A percentile compares a stretch with the other conserved stretches of the same genome.
Evolutionary conservation across 2,888 invertebrate species (phyloP).

Genomic region (Serripes groenlandicus): DNA sequence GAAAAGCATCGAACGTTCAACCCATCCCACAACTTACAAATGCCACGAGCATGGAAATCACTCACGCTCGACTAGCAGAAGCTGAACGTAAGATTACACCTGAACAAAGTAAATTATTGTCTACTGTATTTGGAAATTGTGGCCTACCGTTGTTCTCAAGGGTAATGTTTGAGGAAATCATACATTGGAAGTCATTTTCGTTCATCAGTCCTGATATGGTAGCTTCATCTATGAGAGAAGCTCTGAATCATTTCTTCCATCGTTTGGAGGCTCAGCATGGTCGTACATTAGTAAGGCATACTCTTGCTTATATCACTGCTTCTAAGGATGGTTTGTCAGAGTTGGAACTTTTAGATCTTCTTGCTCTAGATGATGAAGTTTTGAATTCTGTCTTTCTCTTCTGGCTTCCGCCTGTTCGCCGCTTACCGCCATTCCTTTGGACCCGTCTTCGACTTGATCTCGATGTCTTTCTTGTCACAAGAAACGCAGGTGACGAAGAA

Average conservation of each 20-base stretch:
- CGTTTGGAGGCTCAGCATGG: constrained; percentile 78
- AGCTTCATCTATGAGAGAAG: constrained; percentile 73
- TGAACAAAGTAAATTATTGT: constrained; percentile 68
- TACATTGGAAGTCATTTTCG: constrained; percentile 78
- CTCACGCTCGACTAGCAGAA: constrained; percentile 70
- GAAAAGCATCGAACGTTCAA: constrained; percentile 59
- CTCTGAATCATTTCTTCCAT: constrained; percentile 78
- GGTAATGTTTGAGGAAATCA: constrained; percentile 76
- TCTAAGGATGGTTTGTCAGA: constrained; percentile 76
- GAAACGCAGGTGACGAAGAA: constrained; percentile 75
- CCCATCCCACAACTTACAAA: constrained; percentile 72
- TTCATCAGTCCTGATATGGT: constrained; percentile 60
- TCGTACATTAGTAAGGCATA: constrained; percentile 70
- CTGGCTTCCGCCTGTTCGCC: constrained; percentile 80
- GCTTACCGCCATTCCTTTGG: constrained; percentile 82
- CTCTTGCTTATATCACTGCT: constrained; percentile 79
- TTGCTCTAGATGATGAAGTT: constrained; percentile 80
- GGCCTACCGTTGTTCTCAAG: constrained; percentile 78
- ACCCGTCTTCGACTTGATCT: constrained; percentile 75
- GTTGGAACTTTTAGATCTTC: constrained; percentile 78
- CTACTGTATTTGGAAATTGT: constrained; percentile 72
- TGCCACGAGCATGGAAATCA: constrained; percentile 70
- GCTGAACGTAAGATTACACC: constrained; percentile 71
- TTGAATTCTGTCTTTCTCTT: constrained; percentile 76
- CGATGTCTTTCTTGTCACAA: constrained; percentile 74